Evolutionary conservation across 1,140 invertebrate species (phyloP).

Genomic region (Oreohelix idahoensis): DNA sequence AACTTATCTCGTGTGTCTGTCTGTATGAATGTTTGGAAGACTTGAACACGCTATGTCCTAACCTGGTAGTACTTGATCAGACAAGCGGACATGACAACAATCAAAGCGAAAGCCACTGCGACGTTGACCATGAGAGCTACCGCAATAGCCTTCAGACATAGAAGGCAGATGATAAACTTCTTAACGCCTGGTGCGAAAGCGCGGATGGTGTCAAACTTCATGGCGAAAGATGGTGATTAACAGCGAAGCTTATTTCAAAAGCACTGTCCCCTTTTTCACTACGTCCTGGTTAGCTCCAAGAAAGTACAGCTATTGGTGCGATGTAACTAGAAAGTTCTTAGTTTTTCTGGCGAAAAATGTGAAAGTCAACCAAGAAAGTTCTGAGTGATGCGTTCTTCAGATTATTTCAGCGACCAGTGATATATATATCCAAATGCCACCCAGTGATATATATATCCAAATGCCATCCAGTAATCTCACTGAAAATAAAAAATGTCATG

Average conservation of each 20-base stretch:
- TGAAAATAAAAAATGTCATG: no score
- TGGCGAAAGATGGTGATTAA: neutral
- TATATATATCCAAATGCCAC: no score
- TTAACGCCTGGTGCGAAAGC: neutral
- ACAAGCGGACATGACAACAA: neutral
- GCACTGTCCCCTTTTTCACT: neutral
- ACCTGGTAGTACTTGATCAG: constrained; percentile 30
- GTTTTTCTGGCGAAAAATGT: neutral
- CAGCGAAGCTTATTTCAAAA: neutral
- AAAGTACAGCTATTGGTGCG: neutral
- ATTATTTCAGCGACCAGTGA: neutral
- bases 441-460: no score
- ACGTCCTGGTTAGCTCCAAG: neutral
- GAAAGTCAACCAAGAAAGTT: constrained; percentile 11
- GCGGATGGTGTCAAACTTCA: constrained; percentile 2
- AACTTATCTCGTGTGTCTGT: no score
- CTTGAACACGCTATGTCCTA: neutral
- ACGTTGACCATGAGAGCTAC: constrained; percentile 15
- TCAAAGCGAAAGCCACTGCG: neutral
- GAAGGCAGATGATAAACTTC: constrained; percentile 10
- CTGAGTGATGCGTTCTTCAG: neutral
- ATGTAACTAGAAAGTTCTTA: neutral
- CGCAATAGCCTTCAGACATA: neutral
- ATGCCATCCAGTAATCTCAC: no score
- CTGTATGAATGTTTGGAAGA: neutral